phyloP scores from a whole-genome alignment of 2,113 vertebrate species.

The Chascanopsetta lugubris region DNA sequence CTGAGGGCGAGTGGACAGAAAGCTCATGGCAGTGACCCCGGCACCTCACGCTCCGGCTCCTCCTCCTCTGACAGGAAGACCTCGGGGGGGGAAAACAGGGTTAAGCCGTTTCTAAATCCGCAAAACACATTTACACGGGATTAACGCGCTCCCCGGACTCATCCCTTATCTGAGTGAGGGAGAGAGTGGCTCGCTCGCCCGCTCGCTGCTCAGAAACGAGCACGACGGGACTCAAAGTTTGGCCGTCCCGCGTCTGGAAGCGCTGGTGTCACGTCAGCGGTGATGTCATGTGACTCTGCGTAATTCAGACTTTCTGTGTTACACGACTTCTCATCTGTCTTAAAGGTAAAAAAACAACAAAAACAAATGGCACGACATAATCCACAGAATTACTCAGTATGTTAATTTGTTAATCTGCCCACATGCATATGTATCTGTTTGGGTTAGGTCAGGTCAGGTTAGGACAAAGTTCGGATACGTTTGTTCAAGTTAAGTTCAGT shows the following conservation, averaged over 20 bases:
- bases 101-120: slow-evolving; percentile 59
- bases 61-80: slow-evolving; percentile 45
- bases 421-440: no score
- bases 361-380: no score
- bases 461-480: no score
- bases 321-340: no score
- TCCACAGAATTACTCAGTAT: no score
- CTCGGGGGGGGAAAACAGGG: slow-evolving; percentile 51
- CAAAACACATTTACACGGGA: slow-evolving; percentile 63
- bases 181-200: not conserved
- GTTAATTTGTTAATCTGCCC: no score
- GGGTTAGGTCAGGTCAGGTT: no score
- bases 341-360: no score
- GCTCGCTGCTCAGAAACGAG: slow-evolving; percentile 14
- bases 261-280: not conserved
- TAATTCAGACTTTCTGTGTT: no score
- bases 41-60: slow-evolving; percentile 30
- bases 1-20: slow-evolving; percentile 31
- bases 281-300: no score
- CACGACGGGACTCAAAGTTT: not conserved
- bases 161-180: not conserved
- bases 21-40: slow-evolving; percentile 44
- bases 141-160: slow-evolving; percentile 47
- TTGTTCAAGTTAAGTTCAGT: no score
- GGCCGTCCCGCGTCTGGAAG: not conserved